phyloP scores from a whole-genome alignment of 1,140 invertebrate genomes.

The Drosophila busckii region DNA sequence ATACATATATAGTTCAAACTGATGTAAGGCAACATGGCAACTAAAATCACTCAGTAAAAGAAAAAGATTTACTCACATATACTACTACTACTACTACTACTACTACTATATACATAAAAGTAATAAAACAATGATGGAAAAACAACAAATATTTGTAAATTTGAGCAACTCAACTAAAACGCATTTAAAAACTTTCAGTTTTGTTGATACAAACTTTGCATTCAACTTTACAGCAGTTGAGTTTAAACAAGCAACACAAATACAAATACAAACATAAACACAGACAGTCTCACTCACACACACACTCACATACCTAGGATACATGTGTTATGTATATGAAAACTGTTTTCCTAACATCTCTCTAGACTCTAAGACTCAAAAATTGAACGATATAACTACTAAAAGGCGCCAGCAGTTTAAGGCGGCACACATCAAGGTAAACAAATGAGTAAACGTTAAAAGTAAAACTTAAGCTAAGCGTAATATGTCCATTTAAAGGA shows the following conservation, averaged over 20 bases:
- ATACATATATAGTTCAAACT: slow-evolving; percentile 73
- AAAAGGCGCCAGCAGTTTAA: slow-evolving; percentile 28
- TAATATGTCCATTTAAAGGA: slow-evolving; percentile 70
- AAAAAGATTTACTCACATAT: too few species aligned
- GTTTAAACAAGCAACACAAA: slow-evolving; percentile 46
- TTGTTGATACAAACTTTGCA: slow-evolving; percentile 44
- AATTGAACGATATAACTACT: slow-evolving; percentile 24
- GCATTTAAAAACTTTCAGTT: slow-evolving; percentile 66
- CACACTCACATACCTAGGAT: neutral
- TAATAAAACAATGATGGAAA: neutral
- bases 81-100: too few species aligned
- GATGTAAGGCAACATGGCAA: slow-evolving; percentile 29
- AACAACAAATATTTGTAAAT: slow-evolving; percentile 25
- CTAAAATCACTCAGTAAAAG: slow-evolving; percentile 23
- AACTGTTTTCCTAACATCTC: slow-evolving; percentile 62
- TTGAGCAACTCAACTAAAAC: slow-evolving; percentile 44
- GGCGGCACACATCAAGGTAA: slow-evolving; percentile 28
- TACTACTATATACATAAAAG: too few species aligned
- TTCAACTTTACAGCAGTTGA: slow-evolving; percentile 46
- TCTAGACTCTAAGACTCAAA: slow-evolving; percentile 56
- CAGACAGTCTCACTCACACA: neutral
- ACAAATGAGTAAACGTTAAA: slow-evolving; percentile 14
- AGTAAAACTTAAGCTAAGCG: slow-evolving; percentile 56
- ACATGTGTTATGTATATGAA: slow-evolving; percentile 16
- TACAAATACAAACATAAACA: slow-evolving; percentile 5